Percentiles rank a stretch among this genome's conserved stretches.
These are phyloP conservation scores for Lethenteron camtschaticum DNA, from an alignment of 2,113 vertebrate genomes.

Conservation along the genomic window DNA sequence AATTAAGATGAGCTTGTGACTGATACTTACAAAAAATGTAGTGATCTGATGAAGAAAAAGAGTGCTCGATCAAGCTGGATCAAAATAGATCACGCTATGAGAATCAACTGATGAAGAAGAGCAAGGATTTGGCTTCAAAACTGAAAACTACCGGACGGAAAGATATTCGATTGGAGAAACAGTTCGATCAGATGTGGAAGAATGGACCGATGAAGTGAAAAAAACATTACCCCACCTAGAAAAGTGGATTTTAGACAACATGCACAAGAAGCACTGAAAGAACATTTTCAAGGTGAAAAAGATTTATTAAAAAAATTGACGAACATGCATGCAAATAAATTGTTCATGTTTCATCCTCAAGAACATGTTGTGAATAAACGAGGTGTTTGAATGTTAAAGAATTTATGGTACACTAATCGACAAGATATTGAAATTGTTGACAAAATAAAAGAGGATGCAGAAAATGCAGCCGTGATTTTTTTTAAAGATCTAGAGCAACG, in stretches of 20 bases:
- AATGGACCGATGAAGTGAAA: constrained; percentile 12
- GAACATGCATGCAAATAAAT: constrained; percentile 3
- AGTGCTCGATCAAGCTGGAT: constrained; percentile 12
- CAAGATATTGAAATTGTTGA: not conserved
- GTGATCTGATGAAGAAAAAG: constrained; percentile 11
- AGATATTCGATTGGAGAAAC: constrained; percentile 11
- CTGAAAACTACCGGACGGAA: constrained; percentile 9
- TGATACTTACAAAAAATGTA: constrained; percentile 13
- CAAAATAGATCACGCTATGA: constrained; percentile 12
- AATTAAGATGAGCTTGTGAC: constrained; percentile 12
- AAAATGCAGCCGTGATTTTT: fast-evolving
- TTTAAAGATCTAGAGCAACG: constrained; percentile 9
- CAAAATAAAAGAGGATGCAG: not conserved
- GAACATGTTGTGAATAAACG: constrained; percentile 9
- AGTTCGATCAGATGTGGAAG: constrained; percentile 16
- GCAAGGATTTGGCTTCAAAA: constrained; percentile 13
- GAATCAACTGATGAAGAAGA: constrained; percentile 13
- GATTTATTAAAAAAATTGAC: constrained; percentile 7
- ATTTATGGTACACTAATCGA: fast-evolving
- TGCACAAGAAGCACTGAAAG: constrained; percentile 14
- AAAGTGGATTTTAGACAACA: constrained; percentile 12
- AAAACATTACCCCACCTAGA: not conserved
- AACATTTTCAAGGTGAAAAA: constrained; percentile 11
- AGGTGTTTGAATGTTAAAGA: fast-evolving
- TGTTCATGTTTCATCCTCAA: fast-evolving